phyloP scores from a whole-genome alignment of 2,797 vertebrate species.

The Chelon labrosus region DNA sequence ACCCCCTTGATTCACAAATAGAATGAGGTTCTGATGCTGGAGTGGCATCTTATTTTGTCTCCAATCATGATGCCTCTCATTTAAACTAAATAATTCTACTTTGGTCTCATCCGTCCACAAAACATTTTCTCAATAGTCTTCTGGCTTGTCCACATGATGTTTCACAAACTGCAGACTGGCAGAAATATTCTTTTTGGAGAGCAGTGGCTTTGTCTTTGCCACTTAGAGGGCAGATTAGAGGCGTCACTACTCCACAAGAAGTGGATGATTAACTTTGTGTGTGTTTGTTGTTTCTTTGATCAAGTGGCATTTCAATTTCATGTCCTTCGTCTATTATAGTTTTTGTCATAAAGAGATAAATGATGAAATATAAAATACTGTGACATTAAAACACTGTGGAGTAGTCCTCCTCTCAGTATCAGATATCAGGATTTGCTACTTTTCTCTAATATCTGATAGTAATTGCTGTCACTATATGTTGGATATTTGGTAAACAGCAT shows the following conservation, averaged over 20 bases:
- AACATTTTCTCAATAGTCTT: no score
- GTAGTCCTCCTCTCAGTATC: neutral
- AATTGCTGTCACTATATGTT: neutral
- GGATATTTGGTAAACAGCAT: neutral
- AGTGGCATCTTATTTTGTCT: no score
- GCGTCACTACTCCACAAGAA: conserved; percentile 37
- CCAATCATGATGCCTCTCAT: no score
- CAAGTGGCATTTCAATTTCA: conserved; percentile 20
- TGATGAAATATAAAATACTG: neutral
- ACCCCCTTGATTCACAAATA: no score
- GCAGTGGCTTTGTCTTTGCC: no score
- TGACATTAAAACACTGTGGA: neutral
- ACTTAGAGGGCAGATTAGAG: conserved; percentile 27
- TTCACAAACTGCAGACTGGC: no score
- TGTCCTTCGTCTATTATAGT: neutral
- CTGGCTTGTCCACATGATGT: no score
- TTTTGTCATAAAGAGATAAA: neutral
- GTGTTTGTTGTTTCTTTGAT: neutral
- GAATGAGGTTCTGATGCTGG: no score
- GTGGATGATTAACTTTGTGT: conserved; percentile 11
- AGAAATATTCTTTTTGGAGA: no score
- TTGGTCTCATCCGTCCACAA: no score
- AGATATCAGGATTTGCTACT: neutral
- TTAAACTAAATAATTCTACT: no score
- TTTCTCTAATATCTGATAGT: neutral